phyloP scores from a whole-genome alignment of 2,888 invertebrate species.

The Noctua fimbriata region DNA sequence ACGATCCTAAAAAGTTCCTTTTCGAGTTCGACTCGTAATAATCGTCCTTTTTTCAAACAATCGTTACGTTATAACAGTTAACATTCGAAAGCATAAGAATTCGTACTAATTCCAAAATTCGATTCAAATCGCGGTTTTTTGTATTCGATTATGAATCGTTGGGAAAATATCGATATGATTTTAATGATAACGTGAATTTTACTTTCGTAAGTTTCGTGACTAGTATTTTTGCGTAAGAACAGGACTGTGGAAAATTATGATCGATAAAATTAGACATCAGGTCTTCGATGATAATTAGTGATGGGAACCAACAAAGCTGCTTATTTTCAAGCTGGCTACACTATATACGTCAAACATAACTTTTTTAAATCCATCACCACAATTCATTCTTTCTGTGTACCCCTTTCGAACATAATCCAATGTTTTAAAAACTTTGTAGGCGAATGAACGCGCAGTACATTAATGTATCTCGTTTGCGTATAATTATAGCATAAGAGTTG shows the following conservation, averaged over 20 bases:
- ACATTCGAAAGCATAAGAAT: slow-evolving; percentile 26
- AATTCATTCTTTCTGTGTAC: not conserved
- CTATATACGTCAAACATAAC: not conserved
- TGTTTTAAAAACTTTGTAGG: slow-evolving; percentile 45
- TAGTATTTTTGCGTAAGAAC: not conserved
- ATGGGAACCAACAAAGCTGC: not conserved
- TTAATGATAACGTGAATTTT: not conserved
- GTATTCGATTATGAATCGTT: slow-evolving; percentile 29
- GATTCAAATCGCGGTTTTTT: slow-evolving; percentile 29
- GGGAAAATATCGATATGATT: slow-evolving; percentile 19
- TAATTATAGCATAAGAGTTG: slow-evolving; percentile 60
- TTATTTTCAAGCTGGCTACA: not conserved
- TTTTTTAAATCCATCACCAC: slow-evolving; percentile 3
- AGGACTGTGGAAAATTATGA: not conserved
- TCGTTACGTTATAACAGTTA: slow-evolving; percentile 40
- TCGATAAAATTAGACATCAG: not conserved
- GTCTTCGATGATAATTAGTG: not conserved
- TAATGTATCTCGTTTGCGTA: slow-evolving; percentile 52
- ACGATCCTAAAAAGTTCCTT: slow-evolving; percentile 50
- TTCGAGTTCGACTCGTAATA: slow-evolving; percentile 40
- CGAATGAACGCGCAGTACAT: slow-evolving; percentile 34
- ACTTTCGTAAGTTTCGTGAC: not conserved
- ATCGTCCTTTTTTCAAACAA: slow-evolving; percentile 47
- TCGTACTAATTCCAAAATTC: slow-evolving; percentile 44
- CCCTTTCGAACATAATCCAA: slow-evolving; percentile 18